Conservation (phyloP, 2,797 vertebrate genomes). For the Champsocephalus esox region DNA sequence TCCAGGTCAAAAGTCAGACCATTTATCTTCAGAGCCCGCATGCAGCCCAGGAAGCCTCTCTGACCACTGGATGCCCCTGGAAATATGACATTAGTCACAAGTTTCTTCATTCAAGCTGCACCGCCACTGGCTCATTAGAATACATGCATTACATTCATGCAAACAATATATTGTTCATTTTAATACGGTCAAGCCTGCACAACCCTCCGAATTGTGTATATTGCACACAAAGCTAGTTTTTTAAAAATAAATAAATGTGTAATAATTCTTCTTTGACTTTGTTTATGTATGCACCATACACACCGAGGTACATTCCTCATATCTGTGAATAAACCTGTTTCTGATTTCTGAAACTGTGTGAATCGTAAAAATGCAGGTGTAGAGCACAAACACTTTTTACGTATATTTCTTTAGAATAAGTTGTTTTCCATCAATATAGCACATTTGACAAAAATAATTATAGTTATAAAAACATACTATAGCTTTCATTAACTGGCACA, state of each 20-base stretch:
- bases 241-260: too few relatives aligned
- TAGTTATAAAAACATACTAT: neutral
- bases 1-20: slow-evolving; percentile 93
- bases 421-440: neutral
- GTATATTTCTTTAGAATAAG: neutral
- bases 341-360: neutral
- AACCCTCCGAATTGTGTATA: too few relatives aligned
- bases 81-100: neutral
- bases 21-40: slow-evolving; percentile 93
- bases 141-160: too few relatives aligned
- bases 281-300: too few relatives aligned
- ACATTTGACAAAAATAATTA: neutral
- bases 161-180: too few relatives aligned
- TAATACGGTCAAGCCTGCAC: too few relatives aligned
- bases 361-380: neutral
- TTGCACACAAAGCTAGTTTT: too few relatives aligned
- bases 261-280: too few relatives aligned
- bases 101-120: neutral
- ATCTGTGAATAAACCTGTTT: too few relatives aligned
- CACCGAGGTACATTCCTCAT: too few relatives aligned
- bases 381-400: neutral
- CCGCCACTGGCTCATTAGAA: neutral
- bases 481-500: neutral
- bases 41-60: slow-evolving; percentile 94
- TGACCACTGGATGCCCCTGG: slow-evolving; percentile 94